phyloP scores from a whole-genome alignment of 2,888 invertebrate genomes.

The Microctonus brassicae region DNA sequence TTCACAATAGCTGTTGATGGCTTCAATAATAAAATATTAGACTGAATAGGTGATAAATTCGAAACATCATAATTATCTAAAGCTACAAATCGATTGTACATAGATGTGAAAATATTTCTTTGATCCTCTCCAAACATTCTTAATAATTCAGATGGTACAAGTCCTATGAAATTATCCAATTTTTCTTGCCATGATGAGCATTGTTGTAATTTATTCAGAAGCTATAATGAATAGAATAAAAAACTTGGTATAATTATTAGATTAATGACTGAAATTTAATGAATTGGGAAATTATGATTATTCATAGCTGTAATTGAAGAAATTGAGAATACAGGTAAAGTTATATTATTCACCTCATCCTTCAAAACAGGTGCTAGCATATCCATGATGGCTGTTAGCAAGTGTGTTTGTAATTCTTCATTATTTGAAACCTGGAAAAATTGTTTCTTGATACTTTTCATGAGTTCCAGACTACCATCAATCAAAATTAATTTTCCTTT shows the following conservation, averaged over 20 bases:
- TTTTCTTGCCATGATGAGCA: constrained; percentile 74
- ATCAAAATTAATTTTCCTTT: constrained; percentile 79
- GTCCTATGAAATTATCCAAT: constrained; percentile 71
- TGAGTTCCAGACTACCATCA: constrained; percentile 84
- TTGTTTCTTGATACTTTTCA: constrained; percentile 73
- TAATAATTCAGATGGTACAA: constrained; percentile 65
- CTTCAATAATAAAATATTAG: constrained; percentile 75
- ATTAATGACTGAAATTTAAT: not conserved
- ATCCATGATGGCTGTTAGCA: constrained; percentile 74
- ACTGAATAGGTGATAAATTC: constrained; percentile 71
- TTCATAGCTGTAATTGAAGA: too few relatives aligned
- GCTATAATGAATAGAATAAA: constrained; percentile 48
- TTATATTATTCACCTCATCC: constrained; percentile 58
- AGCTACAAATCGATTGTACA: constrained; percentile 74
- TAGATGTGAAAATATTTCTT: constrained; percentile 65
- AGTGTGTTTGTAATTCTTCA: constrained; percentile 72
- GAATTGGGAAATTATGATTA: too few relatives aligned
- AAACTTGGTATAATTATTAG: too few relatives aligned
- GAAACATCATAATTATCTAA: constrained; percentile 71
- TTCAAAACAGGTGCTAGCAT: constrained; percentile 70
- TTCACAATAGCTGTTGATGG: constrained; percentile 75
- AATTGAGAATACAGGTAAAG: not conserved
- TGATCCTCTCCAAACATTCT: constrained; percentile 67
- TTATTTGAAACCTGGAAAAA: constrained; percentile 71
- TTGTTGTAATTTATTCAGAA: constrained; percentile 69